phyloP scores from a whole-genome alignment of 2,113 vertebrate genomes.

The Holacanthus passer region DNA sequence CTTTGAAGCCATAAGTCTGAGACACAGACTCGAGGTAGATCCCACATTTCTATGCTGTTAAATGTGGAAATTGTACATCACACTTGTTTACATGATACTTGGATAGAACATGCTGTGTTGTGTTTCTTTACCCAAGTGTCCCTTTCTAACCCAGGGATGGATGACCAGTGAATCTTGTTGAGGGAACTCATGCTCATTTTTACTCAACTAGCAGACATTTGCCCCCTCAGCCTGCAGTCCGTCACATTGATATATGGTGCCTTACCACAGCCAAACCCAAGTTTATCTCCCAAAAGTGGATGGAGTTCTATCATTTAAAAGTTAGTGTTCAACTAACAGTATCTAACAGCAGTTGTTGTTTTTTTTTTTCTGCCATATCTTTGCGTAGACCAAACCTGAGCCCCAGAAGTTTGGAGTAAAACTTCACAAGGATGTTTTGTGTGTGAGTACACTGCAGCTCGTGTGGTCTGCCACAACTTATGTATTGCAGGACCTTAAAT shows the following conservation, averaged over 20 bases:
- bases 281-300: constrained; percentile 13
- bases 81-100: constrained; percentile 68
- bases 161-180: constrained; percentile 26
- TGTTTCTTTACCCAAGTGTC: constrained; percentile 61
- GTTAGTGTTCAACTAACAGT: too few species aligned
- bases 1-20: constrained; percentile 74
- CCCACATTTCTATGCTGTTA: constrained; percentile 37
- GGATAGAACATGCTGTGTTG: not conserved
- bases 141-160: constrained; percentile 61
- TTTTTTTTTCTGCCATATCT: constrained; percentile 44
- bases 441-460: constrained; percentile 11
- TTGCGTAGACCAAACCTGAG: constrained; percentile 55
- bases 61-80: constrained; percentile 22
- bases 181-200: not conserved
- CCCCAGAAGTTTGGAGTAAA: constrained; percentile 12
- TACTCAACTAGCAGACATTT: not conserved
- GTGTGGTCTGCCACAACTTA: not conserved
- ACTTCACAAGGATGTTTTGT: constrained; percentile 30
- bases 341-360: not conserved
- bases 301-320: constrained; percentile 1
- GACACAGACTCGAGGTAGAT: constrained; percentile 24
- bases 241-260: constrained; percentile 63
- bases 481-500: not conserved
- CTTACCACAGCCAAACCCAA: constrained; percentile 71
- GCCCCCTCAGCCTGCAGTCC: constrained; percentile 21